Base-by-base conservation (phyloP, 2,797 vertebrate species). In the Melanotaenia trifasciata region DNA sequence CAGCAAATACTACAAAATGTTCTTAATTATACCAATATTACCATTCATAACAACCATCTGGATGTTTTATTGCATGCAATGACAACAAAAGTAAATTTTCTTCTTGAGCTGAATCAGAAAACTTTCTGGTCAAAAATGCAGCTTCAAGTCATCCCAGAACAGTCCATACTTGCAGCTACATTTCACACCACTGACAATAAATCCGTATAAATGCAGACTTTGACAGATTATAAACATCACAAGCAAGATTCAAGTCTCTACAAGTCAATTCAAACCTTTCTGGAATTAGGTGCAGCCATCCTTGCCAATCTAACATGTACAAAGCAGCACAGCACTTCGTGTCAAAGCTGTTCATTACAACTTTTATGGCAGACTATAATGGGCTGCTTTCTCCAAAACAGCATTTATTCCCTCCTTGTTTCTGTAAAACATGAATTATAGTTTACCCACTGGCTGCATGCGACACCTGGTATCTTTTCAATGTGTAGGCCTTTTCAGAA, bases 331-430 rank as follows among this genome's bases (percentile, higher is more conserved):
- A 40, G 40, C 56, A 43, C 63, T 51, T 63, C 11, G 22, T 2
- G 6, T 33, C 28, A 71, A 77, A 77, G 75, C 72, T 67, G 67
- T 54, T 61, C 47, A 59, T 66, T 47, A 75, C 58, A 70, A 50
- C 20, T 0, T 72, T 61, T 53, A 67, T 60, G 47, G 53, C 61
- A 58, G 60, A 35, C 13, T 71, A 57, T 62, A 47, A 68, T 47
- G 57, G 3, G 20, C 20, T 11, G 35, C 22, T 45, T 30, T 71
- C 20, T 76, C 57, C 62, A 73, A 59, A 38, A 54, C 63, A 58
- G 60, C 54, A 64, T 59, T 43, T 70, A 51, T 20, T 40, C 43
- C 24, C 33, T 14, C 4, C 30, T 67, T n/a, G 9, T 58, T 24
- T 70, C 35, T 64, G 24, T 33, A 12, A 32, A 57, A 12, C 26